Evolutionary conservation across 2,797 vertebrate species (phyloP), one percentile per base, ranked within the genome.

Genomic region (Pangasius larnaudii): DNA sequence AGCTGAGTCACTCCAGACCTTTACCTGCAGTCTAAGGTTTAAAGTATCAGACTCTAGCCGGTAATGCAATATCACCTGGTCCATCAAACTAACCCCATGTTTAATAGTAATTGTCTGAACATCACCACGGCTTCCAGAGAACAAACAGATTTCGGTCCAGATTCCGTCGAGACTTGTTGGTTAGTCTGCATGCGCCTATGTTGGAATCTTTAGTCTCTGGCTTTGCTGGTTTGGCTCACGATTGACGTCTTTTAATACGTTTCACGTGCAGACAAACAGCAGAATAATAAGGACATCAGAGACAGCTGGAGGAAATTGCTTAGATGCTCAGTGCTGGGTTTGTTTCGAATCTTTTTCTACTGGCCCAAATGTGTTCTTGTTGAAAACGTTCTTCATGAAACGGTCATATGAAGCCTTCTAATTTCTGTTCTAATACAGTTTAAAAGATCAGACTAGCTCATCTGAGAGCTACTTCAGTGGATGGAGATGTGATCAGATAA

Each of bases 11-110:
- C 30, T 2, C 22, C 13, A 56, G n/a, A 59, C 56, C 49, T 53
- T 86, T 49, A 65, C 87, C 84, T 86, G 56, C 27, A 75, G 69
- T 85, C 53, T 84, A 58, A 85, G n/a, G 27, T 39, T 85, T 78
- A 56, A 82, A 79, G 4, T 36, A 42, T 88, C 80, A 49, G 33
- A 11, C 56, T 22, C 30, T 1, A 0, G 18, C 63, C 63, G 4
- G 16, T 33, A 18, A 67, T 33, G 13, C 14, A 14, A 11, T n/a
- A 49, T 49, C 42, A 49, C 42, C 71, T 13, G 71, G 36, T 7
- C 22, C 0, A 19, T 65, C 61, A n/a, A 30, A 65, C 63, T 0
- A n/a, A 63, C 61, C 61, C 59, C 24, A 5, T 36, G 16, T 71
- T 30, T 14, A 36, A 19, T 1, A 9, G 14, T 16, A 7, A 30